Conservation (phyloP, 1,140 invertebrate genomes). For the Leptonema lineaticorne region DNA sequence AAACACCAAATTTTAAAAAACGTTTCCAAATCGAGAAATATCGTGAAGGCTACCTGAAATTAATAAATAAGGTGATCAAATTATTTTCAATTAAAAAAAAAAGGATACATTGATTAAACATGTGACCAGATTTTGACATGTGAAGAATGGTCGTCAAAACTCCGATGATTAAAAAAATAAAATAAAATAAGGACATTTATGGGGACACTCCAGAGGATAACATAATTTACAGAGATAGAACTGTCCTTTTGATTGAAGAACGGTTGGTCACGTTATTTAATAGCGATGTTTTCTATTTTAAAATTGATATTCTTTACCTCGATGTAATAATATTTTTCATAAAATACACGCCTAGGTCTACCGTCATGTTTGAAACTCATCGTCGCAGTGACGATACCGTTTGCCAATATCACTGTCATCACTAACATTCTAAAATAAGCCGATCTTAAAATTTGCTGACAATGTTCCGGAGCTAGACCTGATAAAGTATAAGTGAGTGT, state of each 20-base stretch:
- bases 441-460: slow-evolving; percentile 86
- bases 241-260: too few relatives aligned
- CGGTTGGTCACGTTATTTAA: too few relatives aligned
- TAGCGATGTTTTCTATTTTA: too few relatives aligned
- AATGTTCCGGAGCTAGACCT: slow-evolving; percentile 75
- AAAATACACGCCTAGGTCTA: slow-evolving; percentile 75
- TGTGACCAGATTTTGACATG: not conserved
- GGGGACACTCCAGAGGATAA: too few relatives aligned
- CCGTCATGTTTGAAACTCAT: slow-evolving; percentile 94
- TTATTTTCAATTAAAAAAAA: not conserved
- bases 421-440: slow-evolving; percentile 90
- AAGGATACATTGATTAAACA: not conserved
- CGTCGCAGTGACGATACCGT: slow-evolving; percentile 94
- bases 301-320: too few relatives aligned
- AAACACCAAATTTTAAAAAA: slow-evolving; percentile 98
- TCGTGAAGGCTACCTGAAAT: slow-evolving; percentile 83
- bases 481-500: not conserved
- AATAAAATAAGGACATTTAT: not conserved
- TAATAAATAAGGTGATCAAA: not conserved
- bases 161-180: not conserved
- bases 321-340: slow-evolving; percentile 91
- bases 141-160: not conserved
- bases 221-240: too few relatives aligned
- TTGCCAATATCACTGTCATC: slow-evolving; percentile 92
- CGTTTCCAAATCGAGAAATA: slow-evolving; percentile 93